These are phyloP conservation scores for Malaclemys terrapin DNA, from an alignment of 2,113 vertebrate genomes.

Conservation along the genomic window DNA sequence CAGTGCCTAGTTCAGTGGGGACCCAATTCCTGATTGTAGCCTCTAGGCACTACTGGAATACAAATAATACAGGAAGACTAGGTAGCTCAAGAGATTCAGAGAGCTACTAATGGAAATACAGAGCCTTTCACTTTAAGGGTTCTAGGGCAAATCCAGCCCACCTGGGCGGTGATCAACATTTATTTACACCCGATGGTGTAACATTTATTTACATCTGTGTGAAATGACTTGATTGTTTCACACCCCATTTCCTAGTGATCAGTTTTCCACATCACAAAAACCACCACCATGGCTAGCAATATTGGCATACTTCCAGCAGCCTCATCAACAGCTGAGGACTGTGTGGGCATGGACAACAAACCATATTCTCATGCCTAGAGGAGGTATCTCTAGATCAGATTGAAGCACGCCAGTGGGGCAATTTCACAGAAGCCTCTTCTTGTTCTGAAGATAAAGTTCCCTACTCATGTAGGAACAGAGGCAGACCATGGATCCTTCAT, in stretches of 20 bases:
- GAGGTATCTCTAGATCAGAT: neutral
- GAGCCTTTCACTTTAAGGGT: neutral
- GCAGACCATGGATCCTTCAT: neutral
- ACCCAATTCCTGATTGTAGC: no score
- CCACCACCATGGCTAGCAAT: neutral
- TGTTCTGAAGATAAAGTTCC: neutral
- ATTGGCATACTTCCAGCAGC: neutral
- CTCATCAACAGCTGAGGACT: neutral
- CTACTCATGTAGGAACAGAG: neutral
- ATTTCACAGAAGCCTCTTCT: neutral
- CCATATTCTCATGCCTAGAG: no score
- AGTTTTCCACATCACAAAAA: neutral
- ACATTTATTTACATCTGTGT: neutral
- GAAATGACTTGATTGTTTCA: neutral
- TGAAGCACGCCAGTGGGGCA: accelerated
- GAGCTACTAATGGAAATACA: neutral
- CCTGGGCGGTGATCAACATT: neutral
- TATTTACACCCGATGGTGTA: neutral
- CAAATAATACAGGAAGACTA: neutral
- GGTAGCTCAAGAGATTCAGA: neutral
- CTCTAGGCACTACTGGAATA: no score
- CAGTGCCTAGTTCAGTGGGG: no score
- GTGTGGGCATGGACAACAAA: neutral
- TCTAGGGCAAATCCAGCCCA: neutral
- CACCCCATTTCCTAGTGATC: neutral